A percentile compares a stretch with the other conserved stretches of the same genome.
Conservation (phyloP, 2,888 invertebrate species). For the Drosophila subquinaria region DNA sequence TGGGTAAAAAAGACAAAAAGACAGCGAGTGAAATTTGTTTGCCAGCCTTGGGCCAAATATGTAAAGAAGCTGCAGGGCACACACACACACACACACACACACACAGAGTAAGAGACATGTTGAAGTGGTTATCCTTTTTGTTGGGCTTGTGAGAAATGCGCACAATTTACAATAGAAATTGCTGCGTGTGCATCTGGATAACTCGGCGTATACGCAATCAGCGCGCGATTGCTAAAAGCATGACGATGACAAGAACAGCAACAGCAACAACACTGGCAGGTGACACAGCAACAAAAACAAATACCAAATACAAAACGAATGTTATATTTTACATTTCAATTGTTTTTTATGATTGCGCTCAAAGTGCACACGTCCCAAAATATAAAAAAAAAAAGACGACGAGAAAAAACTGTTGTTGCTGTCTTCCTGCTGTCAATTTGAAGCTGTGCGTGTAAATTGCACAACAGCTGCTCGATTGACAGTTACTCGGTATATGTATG, state of each 20-base stretch:
- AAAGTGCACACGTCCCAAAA: slow-evolving; percentile 72
- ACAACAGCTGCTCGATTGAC: slow-evolving; percentile 78
- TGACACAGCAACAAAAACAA: slow-evolving; percentile 47
- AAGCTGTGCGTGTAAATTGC: slow-evolving; percentile 78
- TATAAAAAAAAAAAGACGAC: slow-evolving; percentile 9
- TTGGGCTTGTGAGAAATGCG: slow-evolving; percentile 67
- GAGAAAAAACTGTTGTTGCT: slow-evolving; percentile 31
- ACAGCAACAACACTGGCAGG: slow-evolving; percentile 45
- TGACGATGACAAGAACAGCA: slow-evolving; percentile 46
- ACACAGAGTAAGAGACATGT: slow-evolving; percentile 13
- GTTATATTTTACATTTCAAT: slow-evolving; percentile 81
- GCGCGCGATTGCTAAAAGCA: slow-evolving; percentile 74
- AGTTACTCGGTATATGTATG: slow-evolving; percentile 36
- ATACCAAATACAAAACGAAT: slow-evolving; percentile 57
- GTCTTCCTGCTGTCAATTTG: slow-evolving; percentile 74
- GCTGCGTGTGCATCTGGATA: slow-evolving; percentile 76
- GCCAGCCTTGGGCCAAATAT: slow-evolving; percentile 63
- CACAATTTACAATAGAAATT: slow-evolving; percentile 77
- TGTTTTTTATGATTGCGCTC: slow-evolving; percentile 79
- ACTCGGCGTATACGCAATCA: slow-evolving; percentile 76
- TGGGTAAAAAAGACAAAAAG: slow-evolving; percentile 41
- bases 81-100: slow-evolving; percentile 22
- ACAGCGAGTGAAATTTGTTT: slow-evolving; percentile 68
- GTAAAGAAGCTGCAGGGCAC: slow-evolving; percentile 41
- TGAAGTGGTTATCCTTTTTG: slow-evolving; percentile 31